A percentile compares a stretch with the other conserved stretches of the same genome.
Evolutionary conservation across 2,797 vertebrate species (phyloP).

Genomic region (Propithecus deckenii): DNA sequence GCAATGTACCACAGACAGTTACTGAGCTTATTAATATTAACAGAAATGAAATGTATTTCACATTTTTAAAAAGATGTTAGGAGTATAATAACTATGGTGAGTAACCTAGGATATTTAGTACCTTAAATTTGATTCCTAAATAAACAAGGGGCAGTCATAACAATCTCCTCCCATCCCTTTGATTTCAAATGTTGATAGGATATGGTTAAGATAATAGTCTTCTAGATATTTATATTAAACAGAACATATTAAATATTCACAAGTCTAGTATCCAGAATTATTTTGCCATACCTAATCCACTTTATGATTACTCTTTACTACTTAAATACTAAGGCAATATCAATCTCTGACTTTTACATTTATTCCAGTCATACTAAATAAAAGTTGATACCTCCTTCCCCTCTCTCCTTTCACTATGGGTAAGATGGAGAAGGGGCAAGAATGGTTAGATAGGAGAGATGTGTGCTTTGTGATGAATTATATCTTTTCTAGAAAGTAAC

Average conservation of each 20-base stretch:
- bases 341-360: neutral
- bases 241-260: neutral
- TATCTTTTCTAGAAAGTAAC: constrained; percentile 26
- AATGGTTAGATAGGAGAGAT: neutral
- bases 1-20: neutral
- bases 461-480: constrained; percentile 24
- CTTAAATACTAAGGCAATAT: neutral
- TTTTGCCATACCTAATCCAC: neutral
- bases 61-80: neutral
- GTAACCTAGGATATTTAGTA: neutral
- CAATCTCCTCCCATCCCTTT: neutral
- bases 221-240: constrained; percentile 18
- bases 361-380: neutral
- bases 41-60: constrained; percentile 2
- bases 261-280: constrained; percentile 1
- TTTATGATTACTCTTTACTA: neutral
- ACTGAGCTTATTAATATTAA: neutral
- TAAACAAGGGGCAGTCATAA: neutral
- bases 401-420: neutral
- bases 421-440: neutral
- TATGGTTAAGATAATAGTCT: neutral
- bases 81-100: neutral
- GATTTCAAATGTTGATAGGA: constrained; percentile 34
- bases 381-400: neutral
- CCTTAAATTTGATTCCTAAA: neutral